phyloP scores from a whole-genome alignment of 2,888 invertebrate species.

The Emesis furor region DNA sequence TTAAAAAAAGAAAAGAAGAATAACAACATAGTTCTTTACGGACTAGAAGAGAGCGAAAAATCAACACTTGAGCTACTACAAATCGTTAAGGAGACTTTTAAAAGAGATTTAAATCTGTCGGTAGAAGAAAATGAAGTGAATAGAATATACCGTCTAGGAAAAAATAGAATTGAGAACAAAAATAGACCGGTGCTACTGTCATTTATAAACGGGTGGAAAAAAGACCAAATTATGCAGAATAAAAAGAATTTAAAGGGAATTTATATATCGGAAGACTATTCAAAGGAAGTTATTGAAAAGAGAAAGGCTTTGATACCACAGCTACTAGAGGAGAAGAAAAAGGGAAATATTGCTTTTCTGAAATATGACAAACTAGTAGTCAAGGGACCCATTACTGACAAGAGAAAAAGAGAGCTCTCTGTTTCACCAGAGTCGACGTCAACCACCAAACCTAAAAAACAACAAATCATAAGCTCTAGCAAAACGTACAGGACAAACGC shows the following conservation, averaged over 20 bases:
- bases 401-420: neutral
- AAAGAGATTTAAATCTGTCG: neutral
- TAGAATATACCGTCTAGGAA: neutral
- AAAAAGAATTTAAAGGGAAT: constrained; percentile 8
- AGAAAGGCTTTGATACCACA: constrained; percentile 2
- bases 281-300: constrained; percentile 7
- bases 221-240: neutral
- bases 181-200: neutral
- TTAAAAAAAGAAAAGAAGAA: neutral
- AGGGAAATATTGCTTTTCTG: neutral
- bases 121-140: neutral
- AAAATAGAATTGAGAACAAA: constrained; percentile 4
- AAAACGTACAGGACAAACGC: neutral
- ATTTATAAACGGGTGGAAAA: neutral
- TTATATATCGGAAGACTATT: neutral
- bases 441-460: neutral
- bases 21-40: constrained; percentile 1
- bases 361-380: constrained; percentile 9
- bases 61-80: neutral
- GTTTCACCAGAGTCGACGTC: neutral
- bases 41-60: neutral
- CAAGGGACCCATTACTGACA: neutral
- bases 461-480: neutral
- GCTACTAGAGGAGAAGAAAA: constrained; percentile 15
- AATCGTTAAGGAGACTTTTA: neutral